phyloP scores from a whole-genome alignment of 2,797 vertebrate species.

The Dicrostonyx torquatus region DNA sequence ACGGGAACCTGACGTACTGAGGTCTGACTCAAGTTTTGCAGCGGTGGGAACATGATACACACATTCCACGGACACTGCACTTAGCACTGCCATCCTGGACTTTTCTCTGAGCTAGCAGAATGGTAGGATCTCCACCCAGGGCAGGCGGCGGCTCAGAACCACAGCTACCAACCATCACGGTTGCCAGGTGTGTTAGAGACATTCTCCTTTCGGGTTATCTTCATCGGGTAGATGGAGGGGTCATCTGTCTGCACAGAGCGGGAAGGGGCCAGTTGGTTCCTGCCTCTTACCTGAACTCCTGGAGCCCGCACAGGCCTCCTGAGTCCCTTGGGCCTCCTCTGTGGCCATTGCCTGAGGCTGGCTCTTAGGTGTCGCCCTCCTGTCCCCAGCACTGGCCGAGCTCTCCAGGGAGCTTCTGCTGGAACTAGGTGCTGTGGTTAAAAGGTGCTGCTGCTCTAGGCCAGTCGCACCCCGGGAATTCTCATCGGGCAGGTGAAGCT shows the following conservation, averaged over 20 bases:
- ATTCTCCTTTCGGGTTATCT: not conserved
- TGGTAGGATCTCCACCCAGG: not conserved
- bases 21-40: not conserved
- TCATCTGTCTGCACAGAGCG: not conserved
- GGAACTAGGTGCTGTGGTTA: conserved; percentile 75
- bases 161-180: not conserved
- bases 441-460: conserved; percentile 76
- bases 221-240: no score
- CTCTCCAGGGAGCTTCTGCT: conserved; percentile 82
- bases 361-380: not conserved
- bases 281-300: conserved; percentile 74
- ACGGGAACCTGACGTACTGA: not conserved
- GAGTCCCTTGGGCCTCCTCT: not conserved
- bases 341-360: not conserved
- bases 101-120: not conserved
- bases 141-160: not conserved
- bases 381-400: not conserved
- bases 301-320: conserved; percentile 58
- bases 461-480: not conserved
- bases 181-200: not conserved
- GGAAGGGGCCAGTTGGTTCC: not conserved
- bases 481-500: conserved; percentile 73
- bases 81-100: not conserved
- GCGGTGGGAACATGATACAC: not conserved
- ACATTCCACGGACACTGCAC: not conserved